Evolutionary conservation across 2,888 invertebrate genomes (phyloP).

Genomic region (Epistrophe grossulariae): DNA sequence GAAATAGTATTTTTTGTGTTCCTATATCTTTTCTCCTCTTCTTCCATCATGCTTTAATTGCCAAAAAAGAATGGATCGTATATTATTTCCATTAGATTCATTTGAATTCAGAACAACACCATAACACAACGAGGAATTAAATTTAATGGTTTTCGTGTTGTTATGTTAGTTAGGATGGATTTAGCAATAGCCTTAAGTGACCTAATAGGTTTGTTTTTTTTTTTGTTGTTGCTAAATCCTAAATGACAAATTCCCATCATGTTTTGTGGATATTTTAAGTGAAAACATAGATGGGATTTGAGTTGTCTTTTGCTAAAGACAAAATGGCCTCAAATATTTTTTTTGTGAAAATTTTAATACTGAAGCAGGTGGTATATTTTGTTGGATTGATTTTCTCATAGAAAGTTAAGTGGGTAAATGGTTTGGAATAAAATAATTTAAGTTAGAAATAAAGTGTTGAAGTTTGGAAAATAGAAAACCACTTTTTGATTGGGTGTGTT

Average conservation of each 20-base stretch:
- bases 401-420: too few relatives aligned
- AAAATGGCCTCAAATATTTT: background rate
- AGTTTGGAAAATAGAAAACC: too few relatives aligned
- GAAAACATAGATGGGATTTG: background rate
- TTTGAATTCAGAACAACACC: constrained; percentile 33
- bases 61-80: constrained; percentile 3
- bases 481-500: too few relatives aligned
- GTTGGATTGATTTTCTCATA: background rate
- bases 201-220: background rate
- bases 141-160: constrained; percentile 42
- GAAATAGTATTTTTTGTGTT: background rate
- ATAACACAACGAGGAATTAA: constrained; percentile 32
- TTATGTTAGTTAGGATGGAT: constrained; percentile 26
- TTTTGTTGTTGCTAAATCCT: background rate
- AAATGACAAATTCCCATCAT: constrained; percentile 1
- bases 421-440: too few relatives aligned
- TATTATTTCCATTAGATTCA: constrained; percentile 24
- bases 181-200: background rate
- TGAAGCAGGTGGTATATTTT: background rate
- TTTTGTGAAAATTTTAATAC: background rate
- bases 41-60: background rate
- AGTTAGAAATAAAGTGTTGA: too few relatives aligned
- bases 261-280: background rate
- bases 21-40: background rate
- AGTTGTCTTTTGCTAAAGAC: background rate